phyloP scores from a whole-genome alignment of 2,797 vertebrate species.

The Platyrinchus mystaceus region DNA sequence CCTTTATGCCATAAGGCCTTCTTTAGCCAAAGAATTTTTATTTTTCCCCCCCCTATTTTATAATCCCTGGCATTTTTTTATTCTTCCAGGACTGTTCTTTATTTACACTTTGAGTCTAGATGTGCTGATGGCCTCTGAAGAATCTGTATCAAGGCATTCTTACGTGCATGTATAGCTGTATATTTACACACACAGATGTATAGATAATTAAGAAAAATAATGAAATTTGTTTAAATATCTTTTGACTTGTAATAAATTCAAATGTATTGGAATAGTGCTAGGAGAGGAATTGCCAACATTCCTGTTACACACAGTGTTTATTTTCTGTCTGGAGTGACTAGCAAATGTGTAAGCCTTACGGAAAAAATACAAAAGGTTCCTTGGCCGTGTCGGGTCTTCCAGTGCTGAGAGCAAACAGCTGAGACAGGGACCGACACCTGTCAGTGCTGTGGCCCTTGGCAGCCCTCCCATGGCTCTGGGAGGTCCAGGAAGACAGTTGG shows the following conservation, averaged over 20 bases:
- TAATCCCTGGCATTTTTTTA: no score
- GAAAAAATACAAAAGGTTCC: background rate
- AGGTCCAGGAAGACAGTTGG: background rate
- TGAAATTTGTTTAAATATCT: background rate
- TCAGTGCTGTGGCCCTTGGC: background rate
- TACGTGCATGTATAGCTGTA: background rate
- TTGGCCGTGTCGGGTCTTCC: background rate
- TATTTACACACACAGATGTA: background rate
- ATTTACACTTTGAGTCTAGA: no score
- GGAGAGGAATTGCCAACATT: background rate
- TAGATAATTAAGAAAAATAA: background rate
- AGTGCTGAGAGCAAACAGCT: background rate
- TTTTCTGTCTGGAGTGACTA: background rate
- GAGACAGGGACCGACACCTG: background rate
- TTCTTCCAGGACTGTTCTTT: no score
- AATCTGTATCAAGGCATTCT: no score
- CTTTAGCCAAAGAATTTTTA: no score
- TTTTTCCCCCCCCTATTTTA: no score
- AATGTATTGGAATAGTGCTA: background rate
- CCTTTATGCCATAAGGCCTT: no score
- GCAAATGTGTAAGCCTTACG: background rate
- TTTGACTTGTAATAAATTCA: background rate
- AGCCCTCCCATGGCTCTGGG: background rate
- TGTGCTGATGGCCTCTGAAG: no score
- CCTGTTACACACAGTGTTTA: background rate